phyloP scores from a whole-genome alignment of 2,888 invertebrate genomes.

The Cryptocephalus primarius region DNA sequence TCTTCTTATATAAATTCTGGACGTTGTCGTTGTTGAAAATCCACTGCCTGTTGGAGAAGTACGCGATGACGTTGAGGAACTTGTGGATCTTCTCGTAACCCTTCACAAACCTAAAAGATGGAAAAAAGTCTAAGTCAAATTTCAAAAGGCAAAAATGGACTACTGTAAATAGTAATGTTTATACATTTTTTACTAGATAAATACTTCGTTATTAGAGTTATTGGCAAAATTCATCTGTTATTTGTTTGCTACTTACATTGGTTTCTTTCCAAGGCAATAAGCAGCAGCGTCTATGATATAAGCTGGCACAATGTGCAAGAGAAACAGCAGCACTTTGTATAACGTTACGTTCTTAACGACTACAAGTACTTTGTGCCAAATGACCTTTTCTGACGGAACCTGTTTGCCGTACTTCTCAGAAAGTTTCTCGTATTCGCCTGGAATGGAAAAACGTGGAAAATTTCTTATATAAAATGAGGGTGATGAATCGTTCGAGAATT shows the following conservation, averaged over 20 bases:
- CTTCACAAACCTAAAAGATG: constrained; percentile 12
- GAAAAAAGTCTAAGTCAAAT: no score
- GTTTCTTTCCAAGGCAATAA: constrained; percentile 48
- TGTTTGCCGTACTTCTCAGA: neutral
- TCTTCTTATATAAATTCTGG: constrained; percentile 43
- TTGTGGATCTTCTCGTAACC: constrained; percentile 18
- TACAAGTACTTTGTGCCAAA: constrained; percentile 55
- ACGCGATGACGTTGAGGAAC: constrained; percentile 28
- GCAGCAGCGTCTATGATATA: constrained; percentile 46
- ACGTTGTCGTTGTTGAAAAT: constrained; percentile 54
- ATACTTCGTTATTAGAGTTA: no score
- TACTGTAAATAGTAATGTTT: no score
- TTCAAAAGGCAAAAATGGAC: no score
- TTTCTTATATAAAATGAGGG: no score
- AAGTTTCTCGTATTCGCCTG: neutral
- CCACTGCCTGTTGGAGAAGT: constrained; percentile 74
- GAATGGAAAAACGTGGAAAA: no score
- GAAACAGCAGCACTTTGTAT: constrained; percentile 45
- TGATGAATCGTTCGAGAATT: no score
- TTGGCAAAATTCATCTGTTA: neutral
- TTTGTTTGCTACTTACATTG: constrained; percentile 41
- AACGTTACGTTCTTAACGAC: constrained; percentile 48
- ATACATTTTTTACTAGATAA: no score
- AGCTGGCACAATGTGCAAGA: constrained; percentile 53
- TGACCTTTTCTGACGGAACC: constrained; percentile 44